A percentile compares a stretch with the other conserved stretches of the same genome.
Evolutionary conservation across 2,797 vertebrate species (phyloP).

Genomic region (Alcedo quadribrachys): DNA sequence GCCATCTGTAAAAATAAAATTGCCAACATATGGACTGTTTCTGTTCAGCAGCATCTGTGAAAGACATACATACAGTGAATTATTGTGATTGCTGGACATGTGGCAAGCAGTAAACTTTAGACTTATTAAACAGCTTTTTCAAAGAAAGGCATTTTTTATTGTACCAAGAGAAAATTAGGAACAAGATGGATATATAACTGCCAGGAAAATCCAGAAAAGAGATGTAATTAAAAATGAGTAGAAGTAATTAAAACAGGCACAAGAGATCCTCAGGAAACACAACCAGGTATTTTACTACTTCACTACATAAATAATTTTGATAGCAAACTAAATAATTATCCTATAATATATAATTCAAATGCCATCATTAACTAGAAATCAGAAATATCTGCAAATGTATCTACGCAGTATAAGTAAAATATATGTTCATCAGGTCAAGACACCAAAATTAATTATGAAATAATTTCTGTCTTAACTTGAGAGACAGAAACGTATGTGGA

Average conservation of each 20-base stretch:
- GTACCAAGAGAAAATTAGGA: background rate
- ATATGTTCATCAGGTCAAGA: conserved; percentile 10
- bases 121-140: background rate
- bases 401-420: background rate
- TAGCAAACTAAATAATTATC: conserved; percentile 49
- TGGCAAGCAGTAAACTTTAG: background rate
- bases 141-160: background rate
- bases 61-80: background rate
- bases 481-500: background rate
- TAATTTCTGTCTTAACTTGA: background rate
- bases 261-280: conserved; percentile 38
- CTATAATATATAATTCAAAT: conserved; percentile 50
- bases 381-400: background rate
- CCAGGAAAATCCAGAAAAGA: background rate
- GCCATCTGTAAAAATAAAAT: background rate
- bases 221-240: conserved; percentile 4
- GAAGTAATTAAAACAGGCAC: background rate
- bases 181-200: background rate
- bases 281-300: conserved; percentile 27
- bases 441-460: conserved; percentile 29
- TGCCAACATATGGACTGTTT: background rate
- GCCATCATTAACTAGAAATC: conserved; percentile 12
- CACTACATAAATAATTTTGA: conserved; percentile 43
- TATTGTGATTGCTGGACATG: background rate
- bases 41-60: background rate